Base-by-base conservation (phyloP, 2,888 invertebrate genomes). In the Drosophila melanosoma region DNA sequence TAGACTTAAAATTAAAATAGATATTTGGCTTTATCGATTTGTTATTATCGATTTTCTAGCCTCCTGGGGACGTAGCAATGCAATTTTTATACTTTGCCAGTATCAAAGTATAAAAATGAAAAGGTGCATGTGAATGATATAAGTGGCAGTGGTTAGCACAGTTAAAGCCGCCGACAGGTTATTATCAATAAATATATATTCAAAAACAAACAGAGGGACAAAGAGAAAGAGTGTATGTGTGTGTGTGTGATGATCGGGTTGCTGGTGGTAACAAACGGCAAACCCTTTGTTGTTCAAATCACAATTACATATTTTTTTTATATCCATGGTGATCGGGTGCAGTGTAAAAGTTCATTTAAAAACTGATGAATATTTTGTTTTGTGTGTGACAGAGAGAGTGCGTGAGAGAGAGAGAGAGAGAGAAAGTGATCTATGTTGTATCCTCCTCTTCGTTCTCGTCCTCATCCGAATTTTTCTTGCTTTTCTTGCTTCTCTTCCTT, bases 181-280 rank as follows among this genome's bases (percentile, higher is more conserved):
- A 86, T 89, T 83, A 86, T 81, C 89, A 89, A 84, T 89, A 89
- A 88, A 84, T 78, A n/a, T 12, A 76, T 57, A 40, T 84, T 85
- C 89, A 87, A 85, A 89, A 85, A 87, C 87, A 85, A 85, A 89
- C 89, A 81, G 69, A 15, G 70, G 70, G n/a, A n/a, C n/a, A n/a
- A n/a, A 56, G 11, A 20, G 35, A 48, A 20, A 38, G 42, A 29
- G 51, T 35, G 36, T 40, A 5, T 20, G 20, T 20, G 20, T 45
- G 20, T 20, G 20, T 45, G 33, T 59, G 40, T 57, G 60, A 64
- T 70, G 78, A 79, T 79, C 79, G 53, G 74, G 78, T 81, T 81
- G 81, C 78, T 63, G 78, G 11, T 60, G 52, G 76, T 61, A 60
- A 79, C 77, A 56, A 38, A 17, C 23, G 53, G 5, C 8, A 48